Evolutionary conservation across 2,888 invertebrate genomes (phyloP), one percentile per base, ranked within the genome.

Genomic region (Glyphotaelius pellucidus): DNA sequence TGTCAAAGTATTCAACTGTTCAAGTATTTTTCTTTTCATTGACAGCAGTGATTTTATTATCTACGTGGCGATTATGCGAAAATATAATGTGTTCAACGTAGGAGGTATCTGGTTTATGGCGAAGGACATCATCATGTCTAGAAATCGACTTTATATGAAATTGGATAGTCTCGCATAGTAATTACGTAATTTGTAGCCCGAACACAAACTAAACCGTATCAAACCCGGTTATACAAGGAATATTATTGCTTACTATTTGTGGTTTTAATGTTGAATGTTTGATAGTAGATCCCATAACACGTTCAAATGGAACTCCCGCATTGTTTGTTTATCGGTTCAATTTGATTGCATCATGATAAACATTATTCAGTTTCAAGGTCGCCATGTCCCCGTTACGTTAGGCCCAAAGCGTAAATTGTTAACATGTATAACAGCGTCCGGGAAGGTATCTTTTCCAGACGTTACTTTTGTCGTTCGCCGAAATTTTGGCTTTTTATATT

Each of bases 121-220:
- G 67, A 67, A 67, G 25, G 67, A 67, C 67, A 67, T 67, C 67
- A 67, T 67, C 67, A 67, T 67, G 67, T 25, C 67, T 67, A 25
- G 9, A 67, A n/a, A 25, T 67, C 67, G 67, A 25, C 67, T 67
- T 67, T n/a, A 7, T 67, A 67, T 67, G n/a, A 67, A 67, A 67
- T 67, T 67, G 67, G 2, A 67, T n/a, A 67, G 67, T 7, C 67
- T 25, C 67, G 67, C 67, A 67, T 67, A 67, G 25, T 67, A 67
- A 67, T 67, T 67, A 9, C 67, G 25, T 67, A 25, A 67, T 67
- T 67, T 25, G 67, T 67, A 67, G 67, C n/a, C n/a, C 25, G 67
- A 67, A 67, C 67, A 67, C 67, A 67, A 67, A 67, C 67, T 67
- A 67, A 67, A 67, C 67, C 67, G 67, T 67, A 67, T 67, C 67